Base-by-base conservation (phyloP, 2,888 invertebrate genomes). In the Pammene fasciana region DNA sequence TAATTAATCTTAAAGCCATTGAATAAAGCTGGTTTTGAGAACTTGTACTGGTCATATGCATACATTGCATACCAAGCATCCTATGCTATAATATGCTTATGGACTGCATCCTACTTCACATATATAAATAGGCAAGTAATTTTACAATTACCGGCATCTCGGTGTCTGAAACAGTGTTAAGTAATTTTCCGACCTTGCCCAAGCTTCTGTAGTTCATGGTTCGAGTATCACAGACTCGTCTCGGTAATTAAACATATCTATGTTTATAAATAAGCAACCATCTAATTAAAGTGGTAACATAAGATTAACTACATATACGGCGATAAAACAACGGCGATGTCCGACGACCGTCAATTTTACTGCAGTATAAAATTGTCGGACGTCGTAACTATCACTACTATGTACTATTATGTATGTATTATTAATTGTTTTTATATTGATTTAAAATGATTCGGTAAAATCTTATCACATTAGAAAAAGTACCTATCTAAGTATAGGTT, bases 161-260 rank as follows among this genome's bases (percentile, higher is more conserved):
- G 60, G 46, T 14, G 48, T 60, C 34, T 16, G 16, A 61, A 61
- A 46, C 10, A 13, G 6, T 14, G 59, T 54, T 34, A 50, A 8
- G 7, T 7, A 14, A 11, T 52, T 50, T 59, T 45, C 43, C 57
- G 57, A 59, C 57, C 57, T 59, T 50, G 50, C 18, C 18, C 18
- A 50, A 50, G 41, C 48, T 14, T 60, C 46, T 61, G 14, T 36
- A 36, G 36, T 59, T 34, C 56, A 65, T 57, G 65, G 56, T 57
- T 55, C 36, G 38, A 9, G 36, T 48, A 38, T 38, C 46, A 18
- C 45, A 46, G n/a, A 16, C n/a, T 41, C 38, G 56, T 57, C 57
- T 41, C 56, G 48, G 38, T 41, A 48, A 36, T 48, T 65, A 41
- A 56, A 50, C 41, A 38, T 48, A 16, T 16, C 38, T 13, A 26